Evolutionary conservation across 2,797 vertebrate species (phyloP).

Genomic region (Danio tinwini): DNA sequence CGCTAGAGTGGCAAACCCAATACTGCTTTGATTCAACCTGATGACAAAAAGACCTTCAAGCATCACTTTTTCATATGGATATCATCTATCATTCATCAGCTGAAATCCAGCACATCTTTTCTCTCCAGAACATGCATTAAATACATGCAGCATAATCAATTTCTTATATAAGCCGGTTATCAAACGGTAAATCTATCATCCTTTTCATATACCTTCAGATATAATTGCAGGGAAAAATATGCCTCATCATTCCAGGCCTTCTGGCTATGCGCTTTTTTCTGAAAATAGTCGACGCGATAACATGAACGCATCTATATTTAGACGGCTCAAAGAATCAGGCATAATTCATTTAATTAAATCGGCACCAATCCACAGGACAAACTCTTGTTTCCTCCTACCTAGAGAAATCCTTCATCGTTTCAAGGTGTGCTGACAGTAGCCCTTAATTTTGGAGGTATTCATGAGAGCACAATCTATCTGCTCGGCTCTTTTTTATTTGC

Average conservation of each 20-base stretch:
- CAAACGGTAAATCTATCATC: conserved; percentile 50
- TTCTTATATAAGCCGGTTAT: conserved; percentile 52
- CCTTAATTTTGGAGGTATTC: conserved; percentile 77
- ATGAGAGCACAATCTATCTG: conserved; percentile 73
- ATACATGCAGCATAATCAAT: conserved; percentile 35
- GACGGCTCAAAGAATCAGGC: conserved; percentile 68
- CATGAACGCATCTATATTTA: conserved; percentile 69
- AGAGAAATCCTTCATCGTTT: conserved; percentile 68
- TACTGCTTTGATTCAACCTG: conserved; percentile 66
- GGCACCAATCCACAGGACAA: conserved; percentile 55
- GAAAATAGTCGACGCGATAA: conserved; percentile 58
- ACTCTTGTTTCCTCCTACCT: conserved; percentile 52
- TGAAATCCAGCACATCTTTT: conserved; percentile 55
- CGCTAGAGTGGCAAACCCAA: conserved; percentile 41
- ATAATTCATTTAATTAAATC: conserved; percentile 75
- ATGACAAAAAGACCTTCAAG: conserved; percentile 63
- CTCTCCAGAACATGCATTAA: conserved; percentile 42
- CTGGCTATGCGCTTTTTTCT: conserved; percentile 52
- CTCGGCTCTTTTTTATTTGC: conserved; percentile 63
- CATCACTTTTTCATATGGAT: conserved; percentile 62
- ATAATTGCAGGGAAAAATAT: conserved; percentile 54
- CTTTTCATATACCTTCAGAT: conserved; percentile 45
- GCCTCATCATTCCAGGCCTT: conserved; percentile 62
- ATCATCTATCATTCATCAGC: conserved; percentile 68
- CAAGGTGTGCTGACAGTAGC: conserved; percentile 70